Base-by-base conservation (phyloP, 2,888 invertebrate species). In the Phalangium opilio region DNA sequence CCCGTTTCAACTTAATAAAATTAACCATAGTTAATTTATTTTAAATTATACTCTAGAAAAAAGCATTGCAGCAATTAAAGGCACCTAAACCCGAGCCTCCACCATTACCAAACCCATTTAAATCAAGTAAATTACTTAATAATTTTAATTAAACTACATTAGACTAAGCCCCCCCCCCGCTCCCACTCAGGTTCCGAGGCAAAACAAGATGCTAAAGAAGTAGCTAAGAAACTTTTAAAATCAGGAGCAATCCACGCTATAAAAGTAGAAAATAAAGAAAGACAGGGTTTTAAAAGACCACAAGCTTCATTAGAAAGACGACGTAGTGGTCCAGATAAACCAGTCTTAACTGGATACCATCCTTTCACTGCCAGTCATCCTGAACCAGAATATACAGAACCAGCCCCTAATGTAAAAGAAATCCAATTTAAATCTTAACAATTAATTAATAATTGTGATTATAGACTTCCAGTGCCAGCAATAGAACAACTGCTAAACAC, bases 191-290 rank as follows among this genome's bases (percentile, higher is more conserved):
- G 3, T 78, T 82, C 38, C 4, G 87, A 89, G 69, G 86, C 85
- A 0, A 75, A 87, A 48, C 44, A 45, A n/a, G 90, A 91, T 72
- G 91, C 93, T 2, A 78, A 89, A 41, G 91, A 93, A 71, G 84
- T 90, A 20, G 93, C 91, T 0, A 83, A 90, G 48, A 93, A 91
- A 64, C 69, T 93, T n/a, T 78, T 93, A 2, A 87, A 87, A 68
- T 85, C 87, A 54, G 93, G 93, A 10, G 89, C 85, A 44, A 66
- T 67, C 34, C 63, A 63, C 49, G 58, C 57, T 2, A 60, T 66
- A 17, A 63, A 59, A 53, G 60, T 60, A 32, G 64, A 64, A 47
- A 61, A 56, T 42, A 81, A 86, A 34, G 90, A 91, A 65, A 89
- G 89, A 50, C 81, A 81, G 18, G 79, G 79, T 0, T 93, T 93